Evolutionary conservation across 2,113 vertebrate species (phyloP), one percentile per base, ranked within the genome.

Genomic region (Empidonax alnorum): DNA sequence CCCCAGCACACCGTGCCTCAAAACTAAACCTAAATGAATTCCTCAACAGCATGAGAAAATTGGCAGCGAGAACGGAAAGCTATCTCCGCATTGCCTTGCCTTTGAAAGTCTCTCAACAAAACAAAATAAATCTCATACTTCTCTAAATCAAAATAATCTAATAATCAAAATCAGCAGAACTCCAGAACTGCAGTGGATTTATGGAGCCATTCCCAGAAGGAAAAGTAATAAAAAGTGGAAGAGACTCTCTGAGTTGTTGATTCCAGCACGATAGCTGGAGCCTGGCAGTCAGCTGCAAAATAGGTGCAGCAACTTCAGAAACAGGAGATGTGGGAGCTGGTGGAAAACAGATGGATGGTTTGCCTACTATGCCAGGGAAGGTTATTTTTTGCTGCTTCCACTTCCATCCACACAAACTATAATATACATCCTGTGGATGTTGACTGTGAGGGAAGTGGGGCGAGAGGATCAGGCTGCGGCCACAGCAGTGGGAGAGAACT

Each of bases 281-380:
- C 92, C 79, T 63, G 78, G 87, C 79, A 93, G 83, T 92, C 88
- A 92, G 94, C 82, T 95, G 94, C 85, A 84, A 89, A 85, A 94
- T 91, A 94, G 93, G 94, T 97, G 86, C 88, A 98, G 97, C 98
- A 98, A 97, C 98, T 98, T 97, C 98, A 98, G 97, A 97, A 98
- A 97, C 98, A 98, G 98, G 98, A 98, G 98, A 98, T 98, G 98
- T 98, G 98, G 98, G 98, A 98, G 96, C 92, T 95, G 91, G 96
- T 94, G 97, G 97, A 98, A 97, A 97, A 88, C 93, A 96, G 87
- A 97, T 90, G 93, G 94, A 96, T 86, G 79, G 61, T 94, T 96
- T 93, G 90, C 86, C 92, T 96, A 6, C 83, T 90, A 65, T 77
- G 73, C 94, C 85, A 95, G 83, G 47, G 90, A 93, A 91, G 85